A percentile compares a stretch with the other conserved stretches of the same genome.
Conservation (phyloP, 2,113 vertebrate species). For the Pollachius pollachius region DNA sequence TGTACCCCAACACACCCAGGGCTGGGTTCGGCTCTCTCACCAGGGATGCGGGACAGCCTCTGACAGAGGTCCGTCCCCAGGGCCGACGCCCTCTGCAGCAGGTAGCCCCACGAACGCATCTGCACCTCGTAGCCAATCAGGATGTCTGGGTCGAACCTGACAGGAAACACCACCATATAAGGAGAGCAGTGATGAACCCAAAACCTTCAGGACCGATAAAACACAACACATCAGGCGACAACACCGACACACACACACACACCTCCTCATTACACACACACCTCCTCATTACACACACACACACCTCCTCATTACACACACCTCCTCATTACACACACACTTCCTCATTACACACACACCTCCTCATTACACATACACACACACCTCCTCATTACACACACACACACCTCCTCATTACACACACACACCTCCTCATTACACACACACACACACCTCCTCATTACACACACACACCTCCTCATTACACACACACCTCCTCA, state of each 20-base stretch:
- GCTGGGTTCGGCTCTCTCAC: slow-evolving; percentile 58
- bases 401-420: too few species aligned
- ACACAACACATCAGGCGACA: too few species aligned
- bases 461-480: neutral
- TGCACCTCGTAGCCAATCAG: slow-evolving; percentile 96
- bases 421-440: too few species aligned
- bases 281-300: slow-evolving; percentile 8
- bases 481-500: neutral
- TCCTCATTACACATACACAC: too few species aligned
- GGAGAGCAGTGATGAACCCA: too few species aligned
- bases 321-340: too few species aligned
- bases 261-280: neutral
- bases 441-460: too few species aligned
- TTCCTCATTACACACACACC: too few species aligned
- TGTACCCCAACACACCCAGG: neutral
- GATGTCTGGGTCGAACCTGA: slow-evolving; percentile 96
- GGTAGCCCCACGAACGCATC: slow-evolving; percentile 97
- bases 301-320: slow-evolving; percentile 85
- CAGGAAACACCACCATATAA: neutral
- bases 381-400: too few species aligned
- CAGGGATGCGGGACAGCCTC: slow-evolving; percentile 93
- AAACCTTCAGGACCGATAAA: too few species aligned
- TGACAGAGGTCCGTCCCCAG: slow-evolving; percentile 87
- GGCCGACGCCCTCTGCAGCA: slow-evolving; percentile 88
- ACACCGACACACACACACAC: neutral